Percentiles rank a stretch among this genome's conserved stretches.
Evolutionary conservation across 2,797 vertebrate species (phyloP).

Genomic region (Melanogrammus aeglefinus): DNA sequence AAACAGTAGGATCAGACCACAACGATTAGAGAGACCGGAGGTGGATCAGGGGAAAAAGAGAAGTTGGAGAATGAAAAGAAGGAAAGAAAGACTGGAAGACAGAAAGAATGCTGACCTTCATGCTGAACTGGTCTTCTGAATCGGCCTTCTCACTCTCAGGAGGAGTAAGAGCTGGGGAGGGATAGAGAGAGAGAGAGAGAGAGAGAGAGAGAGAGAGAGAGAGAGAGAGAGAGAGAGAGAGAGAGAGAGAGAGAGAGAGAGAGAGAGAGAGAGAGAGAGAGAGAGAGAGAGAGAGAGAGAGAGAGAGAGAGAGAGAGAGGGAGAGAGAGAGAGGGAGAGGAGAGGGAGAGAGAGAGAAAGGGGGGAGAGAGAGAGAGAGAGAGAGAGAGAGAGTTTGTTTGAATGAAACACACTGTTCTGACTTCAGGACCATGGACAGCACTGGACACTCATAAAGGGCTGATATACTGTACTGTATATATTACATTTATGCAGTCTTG

Average conservation of each 20-base stretch:
- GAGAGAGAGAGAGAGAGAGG: conserved; percentile 10
- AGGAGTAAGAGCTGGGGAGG: conserved; percentile 68
- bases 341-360: too few species aligned
- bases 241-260: not conserved
- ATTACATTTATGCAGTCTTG: too few species aligned
- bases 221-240: too few species aligned
- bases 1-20: not conserved
- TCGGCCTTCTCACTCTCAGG: conserved; percentile 77
- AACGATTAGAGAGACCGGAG: not conserved
- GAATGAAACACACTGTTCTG: not conserved
- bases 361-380: not conserved
- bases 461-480: too few species aligned
- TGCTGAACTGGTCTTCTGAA: conserved; percentile 73
- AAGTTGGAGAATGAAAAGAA: not conserved
- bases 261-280: not conserved
- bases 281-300: conserved; percentile 28
- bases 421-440: not conserved
- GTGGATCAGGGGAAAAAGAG: not conserved
- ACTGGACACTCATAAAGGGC: not conserved
- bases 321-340: not conserved
- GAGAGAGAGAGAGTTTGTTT: not conserved
- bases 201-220: not conserved
- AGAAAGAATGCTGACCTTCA: conserved; percentile 64
- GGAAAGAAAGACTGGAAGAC: conserved; percentile 12
- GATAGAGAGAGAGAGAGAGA: conserved; percentile 23